These are phyloP conservation scores for Fukomys damarensis DNA, from an alignment of 2,113 vertebrate species.

Conservation along the genomic window DNA sequence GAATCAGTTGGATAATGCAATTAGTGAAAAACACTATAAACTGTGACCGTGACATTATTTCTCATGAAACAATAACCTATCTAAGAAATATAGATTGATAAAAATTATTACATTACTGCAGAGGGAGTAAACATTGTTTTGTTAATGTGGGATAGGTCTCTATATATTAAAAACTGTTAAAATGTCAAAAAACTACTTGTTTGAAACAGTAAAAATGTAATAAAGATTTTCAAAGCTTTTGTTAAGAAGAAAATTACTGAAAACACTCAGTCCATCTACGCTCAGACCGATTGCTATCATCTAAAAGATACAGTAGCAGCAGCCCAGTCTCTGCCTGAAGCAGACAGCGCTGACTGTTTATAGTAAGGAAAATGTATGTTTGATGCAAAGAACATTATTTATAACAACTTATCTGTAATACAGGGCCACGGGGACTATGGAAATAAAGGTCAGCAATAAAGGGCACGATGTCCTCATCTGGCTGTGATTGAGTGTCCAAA, in stretches of 20 bases:
- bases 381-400: conserved; percentile 56
- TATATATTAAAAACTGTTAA: neutral
- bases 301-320: neutral
- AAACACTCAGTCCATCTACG: neutral
- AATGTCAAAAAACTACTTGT: neutral
- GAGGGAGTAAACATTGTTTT: too few relatives aligned
- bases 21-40: neutral
- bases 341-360: neutral
- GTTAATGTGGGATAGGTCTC: neutral
- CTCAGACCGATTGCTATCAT: neutral
- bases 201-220: neutral
- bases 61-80: neutral
- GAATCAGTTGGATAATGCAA: neutral
- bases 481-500: conserved; percentile 2
- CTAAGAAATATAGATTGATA: neutral
- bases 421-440: neutral
- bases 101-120: neutral
- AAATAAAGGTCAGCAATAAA: too few relatives aligned
- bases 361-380: conserved; percentile 48
- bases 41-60: conserved; percentile 18
- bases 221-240: neutral
- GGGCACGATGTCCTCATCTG: neutral
- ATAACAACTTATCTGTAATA: conserved; percentile 47
- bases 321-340: neutral
- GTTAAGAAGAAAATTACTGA: neutral